Evolutionary conservation across 2,888 invertebrate species (phyloP).

Genomic region (Microctonus hyperodae): DNA sequence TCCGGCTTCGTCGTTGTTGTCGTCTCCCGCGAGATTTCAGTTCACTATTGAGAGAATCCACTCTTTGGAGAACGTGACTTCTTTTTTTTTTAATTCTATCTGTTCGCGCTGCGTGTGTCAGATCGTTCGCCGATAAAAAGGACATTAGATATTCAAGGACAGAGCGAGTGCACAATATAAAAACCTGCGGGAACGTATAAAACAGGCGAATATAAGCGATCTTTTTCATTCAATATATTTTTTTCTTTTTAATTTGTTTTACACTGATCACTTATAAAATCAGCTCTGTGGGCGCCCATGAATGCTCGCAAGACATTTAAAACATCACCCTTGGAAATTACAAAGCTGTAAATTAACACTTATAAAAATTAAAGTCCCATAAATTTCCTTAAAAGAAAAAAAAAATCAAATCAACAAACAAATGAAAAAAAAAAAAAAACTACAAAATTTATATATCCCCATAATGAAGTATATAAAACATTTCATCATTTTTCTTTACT

Average conservation of each 20-base stretch:
- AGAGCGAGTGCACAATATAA: constrained; percentile 27
- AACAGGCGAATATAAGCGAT: constrained; percentile 2
- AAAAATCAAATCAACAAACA: neutral
- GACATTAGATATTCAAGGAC: constrained; percentile 46
- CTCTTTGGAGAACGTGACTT: neutral
- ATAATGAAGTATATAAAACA: constrained; percentile 2
- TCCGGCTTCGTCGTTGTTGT: constrained; percentile 24
- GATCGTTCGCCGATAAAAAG: constrained; percentile 36
- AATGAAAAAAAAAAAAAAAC: neutral
- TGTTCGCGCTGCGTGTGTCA: constrained; percentile 28
- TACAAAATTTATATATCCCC: neutral
- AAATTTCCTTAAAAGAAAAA: neutral
- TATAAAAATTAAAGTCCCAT: neutral
- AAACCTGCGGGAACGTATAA: constrained; percentile 32
- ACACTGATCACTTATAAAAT: neutral
- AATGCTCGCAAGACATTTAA: neutral
- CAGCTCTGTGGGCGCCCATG: neutral
- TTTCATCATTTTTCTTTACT: constrained; percentile 3
- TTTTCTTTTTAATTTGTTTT: neutral
- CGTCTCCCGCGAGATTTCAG: constrained; percentile 26
- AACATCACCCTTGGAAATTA: neutral
- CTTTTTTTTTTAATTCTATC: constrained; percentile 11
- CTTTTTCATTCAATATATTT: neutral
- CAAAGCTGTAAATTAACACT: neutral
- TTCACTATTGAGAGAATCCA: constrained; percentile 1